phyloP scores from a whole-genome alignment of 2,888 invertebrate genomes.

The Sesia apiformis region DNA sequence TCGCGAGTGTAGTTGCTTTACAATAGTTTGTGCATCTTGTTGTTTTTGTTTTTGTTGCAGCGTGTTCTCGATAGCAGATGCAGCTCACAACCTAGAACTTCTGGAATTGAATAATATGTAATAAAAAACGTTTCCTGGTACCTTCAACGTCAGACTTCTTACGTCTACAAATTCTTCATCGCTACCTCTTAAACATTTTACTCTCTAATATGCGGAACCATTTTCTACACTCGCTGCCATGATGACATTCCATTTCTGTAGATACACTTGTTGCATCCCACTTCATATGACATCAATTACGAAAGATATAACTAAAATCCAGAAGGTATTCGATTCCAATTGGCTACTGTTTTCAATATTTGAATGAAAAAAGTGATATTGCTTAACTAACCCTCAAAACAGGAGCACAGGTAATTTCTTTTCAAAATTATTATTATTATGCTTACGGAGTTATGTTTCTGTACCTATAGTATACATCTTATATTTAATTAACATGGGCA shows the following conservation, averaged over 20 bases:
- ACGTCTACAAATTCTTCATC: not conserved
- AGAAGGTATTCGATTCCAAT: conserved; percentile 2
- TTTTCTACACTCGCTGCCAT: not conserved
- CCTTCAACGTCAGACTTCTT: not conserved
- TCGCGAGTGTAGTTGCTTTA: conserved; percentile 31
- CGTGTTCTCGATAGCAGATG: conserved; percentile 52
- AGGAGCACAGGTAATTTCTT: conserved; percentile 57
- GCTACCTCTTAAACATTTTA: not conserved
- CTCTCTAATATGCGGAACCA: not conserved
- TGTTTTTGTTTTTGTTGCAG: conserved; percentile 67
- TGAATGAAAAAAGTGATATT: conserved; percentile 13
- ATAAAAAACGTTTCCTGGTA: conserved; percentile 12
- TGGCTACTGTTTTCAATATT: conserved; percentile 13
- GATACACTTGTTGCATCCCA: not conserved
- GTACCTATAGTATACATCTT: not conserved
- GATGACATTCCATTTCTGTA: not conserved
- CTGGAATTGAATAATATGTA: conserved; percentile 44
- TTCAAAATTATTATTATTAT: conserved; percentile 18
- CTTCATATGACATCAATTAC: not conserved
- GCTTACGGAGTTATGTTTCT: not conserved
- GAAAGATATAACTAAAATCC: not conserved
- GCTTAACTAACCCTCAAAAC: conserved; percentile 33
- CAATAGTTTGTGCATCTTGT: conserved; percentile 63
- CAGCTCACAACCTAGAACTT: conserved; percentile 46
- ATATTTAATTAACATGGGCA: not conserved